Evolutionary conservation across 1,140 invertebrate genomes (phyloP).

Genomic region (Tetranychus cinnabarinus): DNA sequence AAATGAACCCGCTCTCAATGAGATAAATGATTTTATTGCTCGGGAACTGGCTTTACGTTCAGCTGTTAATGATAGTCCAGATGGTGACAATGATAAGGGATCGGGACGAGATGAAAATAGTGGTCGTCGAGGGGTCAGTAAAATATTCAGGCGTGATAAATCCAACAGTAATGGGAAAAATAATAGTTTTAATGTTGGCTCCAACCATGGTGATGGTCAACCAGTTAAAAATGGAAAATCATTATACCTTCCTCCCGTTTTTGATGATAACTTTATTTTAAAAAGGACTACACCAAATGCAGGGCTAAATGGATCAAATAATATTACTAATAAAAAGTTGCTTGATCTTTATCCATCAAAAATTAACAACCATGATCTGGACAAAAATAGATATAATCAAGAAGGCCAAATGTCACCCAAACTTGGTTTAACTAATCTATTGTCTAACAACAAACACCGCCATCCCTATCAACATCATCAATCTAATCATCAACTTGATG

Average conservation of each 20-base stretch:
- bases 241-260: background rate
- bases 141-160: too few species aligned
- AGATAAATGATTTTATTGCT: background rate
- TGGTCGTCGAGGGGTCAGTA: too few species aligned
- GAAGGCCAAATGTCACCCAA: too few species aligned
- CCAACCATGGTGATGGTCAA: too few species aligned
- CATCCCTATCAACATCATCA: background rate
- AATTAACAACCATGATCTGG: too few species aligned
- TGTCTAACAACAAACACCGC: background rate
- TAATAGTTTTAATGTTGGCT: background rate
- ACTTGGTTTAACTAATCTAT: too few species aligned
- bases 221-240: background rate
- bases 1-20: background rate
- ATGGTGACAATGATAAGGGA: background rate
- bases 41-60: background rate
- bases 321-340: background rate
- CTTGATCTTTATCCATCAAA: background rate
- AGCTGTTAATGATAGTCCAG: too few species aligned
- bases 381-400: too few species aligned
- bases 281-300: conserved; percentile 9
- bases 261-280: conserved; percentile 11
- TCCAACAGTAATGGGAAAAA: background rate
- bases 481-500: background rate
- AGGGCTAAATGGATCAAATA: background rate
- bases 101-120: background rate